Base-by-base conservation (phyloP, 2,113 vertebrate species). In the Accipiter virgatus region DNA sequence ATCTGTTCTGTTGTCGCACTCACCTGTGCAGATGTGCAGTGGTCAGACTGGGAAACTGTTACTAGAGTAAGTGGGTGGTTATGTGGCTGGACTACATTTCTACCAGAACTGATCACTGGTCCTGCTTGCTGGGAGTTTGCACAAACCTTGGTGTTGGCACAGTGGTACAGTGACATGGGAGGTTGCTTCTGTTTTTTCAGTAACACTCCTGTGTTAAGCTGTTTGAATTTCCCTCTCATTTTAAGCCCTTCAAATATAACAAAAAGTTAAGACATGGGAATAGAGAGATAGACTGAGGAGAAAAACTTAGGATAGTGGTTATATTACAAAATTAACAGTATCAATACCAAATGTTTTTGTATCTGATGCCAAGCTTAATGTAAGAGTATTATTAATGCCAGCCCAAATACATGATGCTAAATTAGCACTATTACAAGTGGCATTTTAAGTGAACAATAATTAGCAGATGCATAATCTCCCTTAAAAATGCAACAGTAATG, bases 131-230 rank as follows among this genome's bases (percentile, higher is more conserved):
- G 67, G 12, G 43, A 32, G 17, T 65, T 75, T 43, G 36, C 19
- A 13, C 34, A 68, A 68, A 40, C n/a, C 40, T 80, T 80, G 19
- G 7, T 68, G 58, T 55, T 88, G 40, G 48, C 48, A 23, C 48
- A 55, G 32, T 1, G 1, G 25, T 42, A 21, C 22, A 6, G 3
- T 29, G 19, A 31, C 0, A 0, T 12, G 19, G 29, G 34, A 65
- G 7, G 25, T 25, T 68, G 36, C 19, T 80, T 72, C 48, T 87
- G 45, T 55, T 73, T 80, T 50, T 87, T 67, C 42, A 38, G 59
- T 65, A 36, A 25, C 6, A 1, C 7, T 65, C 21, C 45, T 55
- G 6, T 40, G 34, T 68, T 40, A 32, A 21, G 4, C 40, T 68
- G 20, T 66, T 71, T 71, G n/a, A 88, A 38, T 53, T 88, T 80